Evolutionary conservation across 2,888 invertebrate genomes (phyloP), one percentile per base, ranked within the genome.

Genomic region (Pristionchus arcanus): DNA sequence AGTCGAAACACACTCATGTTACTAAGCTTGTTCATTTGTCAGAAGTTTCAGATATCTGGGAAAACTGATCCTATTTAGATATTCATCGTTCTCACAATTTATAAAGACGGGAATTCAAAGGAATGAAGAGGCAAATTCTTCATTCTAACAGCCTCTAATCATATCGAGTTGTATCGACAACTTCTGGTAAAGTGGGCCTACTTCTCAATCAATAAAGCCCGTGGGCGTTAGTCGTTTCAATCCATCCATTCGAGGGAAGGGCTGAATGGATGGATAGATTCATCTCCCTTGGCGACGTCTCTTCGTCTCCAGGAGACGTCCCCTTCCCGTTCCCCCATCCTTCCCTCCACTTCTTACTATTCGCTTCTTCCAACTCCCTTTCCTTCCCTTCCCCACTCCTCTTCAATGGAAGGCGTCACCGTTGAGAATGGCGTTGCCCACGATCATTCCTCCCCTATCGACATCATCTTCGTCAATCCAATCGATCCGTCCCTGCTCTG

Each of bases 401-500:
- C 74, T 3, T 25, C 63, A 63, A 81, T 81, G 81, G 81, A 81
- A 25, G 42, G 34, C 1, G 49, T 81, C 16, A 42, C 21, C 49
- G 49, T 81, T n/a, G 81, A 81, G 3, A 81, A n/a, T 81, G 42
- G 25, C 2, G 1, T n/a, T 15, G 25, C 81, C 28, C 49, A 28
- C 55, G 74, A 88, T 15, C 37, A 53, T 1, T 25, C 53, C 25
- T 21, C 63, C 0, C 19, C 28, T 0, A 74, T 88, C 87, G 89
- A 89, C 49, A 63, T 89, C 37, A 55, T 63, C 83, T 89, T 89
- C 66, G 89, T 63, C 83, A 31, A 59, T 31, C 89, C 89, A 0
- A 25, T 89, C 31, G 89, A 89, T 83, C 89, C 89, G 15, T 83
- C 83, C 31, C 89, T 89, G 13, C 83, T 83, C 28, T 89, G 89